Evolutionary conservation across 2,888 invertebrate genomes (phyloP).

Genomic region (Cephonodes hylas): DNA sequence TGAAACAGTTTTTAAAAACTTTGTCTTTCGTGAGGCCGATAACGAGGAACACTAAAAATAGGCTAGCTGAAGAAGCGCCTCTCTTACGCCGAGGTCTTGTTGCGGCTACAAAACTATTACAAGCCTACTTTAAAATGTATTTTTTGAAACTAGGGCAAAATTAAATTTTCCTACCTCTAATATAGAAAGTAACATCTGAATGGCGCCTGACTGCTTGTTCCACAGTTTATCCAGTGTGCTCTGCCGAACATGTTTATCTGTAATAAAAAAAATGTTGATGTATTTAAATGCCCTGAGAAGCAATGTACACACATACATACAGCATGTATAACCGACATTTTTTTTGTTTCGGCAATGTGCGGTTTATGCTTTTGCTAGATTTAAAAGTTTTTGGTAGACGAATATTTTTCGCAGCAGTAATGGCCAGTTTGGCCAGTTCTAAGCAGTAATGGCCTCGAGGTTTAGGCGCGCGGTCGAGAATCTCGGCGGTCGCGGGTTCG

Average conservation of each 20-base stretch:
- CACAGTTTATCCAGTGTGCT: slow-evolving; percentile 80
- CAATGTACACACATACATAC: too few species aligned
- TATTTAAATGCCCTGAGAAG: neutral
- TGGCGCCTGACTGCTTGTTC: slow-evolving; percentile 78
- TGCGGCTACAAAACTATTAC: neutral
- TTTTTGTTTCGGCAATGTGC: too few species aligned
- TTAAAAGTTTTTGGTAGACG: too few species aligned
- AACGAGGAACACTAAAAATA: neutral
- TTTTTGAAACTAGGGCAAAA: neutral
- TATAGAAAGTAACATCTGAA: slow-evolving; percentile 77
- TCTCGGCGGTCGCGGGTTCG: too few species aligned
- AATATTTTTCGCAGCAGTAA: too few species aligned
- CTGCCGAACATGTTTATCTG: slow-evolving; percentile 82
- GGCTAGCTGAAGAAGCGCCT: neutral
- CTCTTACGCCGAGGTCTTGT: neutral
- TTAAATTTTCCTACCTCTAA: slow-evolving; percentile 71
- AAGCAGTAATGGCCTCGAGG: too few species aligned
- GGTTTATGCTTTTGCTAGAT: too few species aligned
- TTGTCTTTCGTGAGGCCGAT: too few species aligned
- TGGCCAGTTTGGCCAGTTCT: too few species aligned
- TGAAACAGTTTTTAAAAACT: too few species aligned
- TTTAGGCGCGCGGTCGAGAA: too few species aligned
- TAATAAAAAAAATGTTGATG: slow-evolving; percentile 30
- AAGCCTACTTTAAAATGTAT: neutral
- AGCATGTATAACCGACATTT: too few species aligned